Conservation (phyloP, 2,888 invertebrate genomes). For the Carcina quercana region DNA sequence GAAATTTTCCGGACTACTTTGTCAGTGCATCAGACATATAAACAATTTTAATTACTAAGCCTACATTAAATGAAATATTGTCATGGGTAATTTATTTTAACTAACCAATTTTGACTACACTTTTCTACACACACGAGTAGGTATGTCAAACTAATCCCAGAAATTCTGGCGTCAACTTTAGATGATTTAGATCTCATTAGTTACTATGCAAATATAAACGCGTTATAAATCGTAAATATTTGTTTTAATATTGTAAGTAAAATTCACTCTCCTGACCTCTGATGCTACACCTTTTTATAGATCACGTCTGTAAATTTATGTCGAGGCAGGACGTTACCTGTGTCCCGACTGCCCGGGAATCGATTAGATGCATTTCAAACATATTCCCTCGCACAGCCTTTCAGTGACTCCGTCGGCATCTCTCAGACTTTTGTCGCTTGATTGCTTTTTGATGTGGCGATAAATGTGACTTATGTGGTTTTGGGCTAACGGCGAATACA, state of each 20-base stretch:
- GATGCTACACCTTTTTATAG: constrained; percentile 38
- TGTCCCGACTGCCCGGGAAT: constrained; percentile 35
- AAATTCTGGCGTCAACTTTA: no score
- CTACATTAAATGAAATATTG: no score
- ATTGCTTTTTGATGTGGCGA: constrained; percentile 71
- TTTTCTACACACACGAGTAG: no score
- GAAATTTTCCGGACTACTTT: no score
- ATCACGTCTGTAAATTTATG: constrained; percentile 40
- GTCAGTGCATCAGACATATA: no score
- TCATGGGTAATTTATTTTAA: no score
- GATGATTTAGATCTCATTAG: no score
- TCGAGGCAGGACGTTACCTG: constrained; percentile 42
- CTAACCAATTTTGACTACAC: no score
- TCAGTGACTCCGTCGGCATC: constrained; percentile 54
- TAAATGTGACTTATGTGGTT: constrained; percentile 72
- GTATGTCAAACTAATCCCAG: no score
- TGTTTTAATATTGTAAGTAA: constrained; percentile 32
- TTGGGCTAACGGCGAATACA: constrained; percentile 46
- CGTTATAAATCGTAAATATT: constrained; percentile 23
- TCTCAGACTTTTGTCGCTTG: constrained; percentile 63
- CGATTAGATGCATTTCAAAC: constrained; percentile 56
- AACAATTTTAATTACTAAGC: no score
- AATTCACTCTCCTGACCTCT: constrained; percentile 28
- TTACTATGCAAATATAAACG: constrained; percentile 4
- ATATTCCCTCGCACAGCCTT: constrained; percentile 40